These are phyloP conservation scores for Jacana jacana DNA, from an alignment of 2,113 vertebrate genomes.

Conservation along the genomic window DNA sequence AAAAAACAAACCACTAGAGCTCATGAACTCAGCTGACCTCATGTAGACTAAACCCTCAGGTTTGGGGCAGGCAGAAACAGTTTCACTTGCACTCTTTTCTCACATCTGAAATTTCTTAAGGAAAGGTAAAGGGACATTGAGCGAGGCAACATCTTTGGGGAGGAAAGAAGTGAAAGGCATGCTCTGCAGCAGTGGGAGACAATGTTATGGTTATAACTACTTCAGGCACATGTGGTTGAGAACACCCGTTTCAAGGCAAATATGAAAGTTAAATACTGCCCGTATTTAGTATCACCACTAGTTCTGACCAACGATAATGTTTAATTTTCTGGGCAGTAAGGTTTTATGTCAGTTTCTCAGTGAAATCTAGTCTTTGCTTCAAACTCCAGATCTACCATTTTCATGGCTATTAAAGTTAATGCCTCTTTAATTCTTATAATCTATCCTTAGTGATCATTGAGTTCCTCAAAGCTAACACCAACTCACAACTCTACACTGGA, in stretches of 20 bases:
- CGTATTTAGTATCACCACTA: background rate
- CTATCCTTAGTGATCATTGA: background rate
- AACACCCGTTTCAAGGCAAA: background rate
- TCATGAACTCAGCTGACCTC: background rate
- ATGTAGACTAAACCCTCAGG: background rate
- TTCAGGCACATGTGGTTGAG: background rate
- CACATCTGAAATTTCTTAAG: background rate
- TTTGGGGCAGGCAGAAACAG: background rate
- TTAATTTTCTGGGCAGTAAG: background rate
- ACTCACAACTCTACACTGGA: background rate
- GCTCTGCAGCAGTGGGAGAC: background rate
- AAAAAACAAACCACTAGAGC: background rate
- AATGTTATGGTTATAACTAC: background rate
- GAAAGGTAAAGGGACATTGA: background rate
- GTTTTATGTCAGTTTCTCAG: background rate
- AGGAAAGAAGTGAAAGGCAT: background rate
- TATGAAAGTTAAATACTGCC: background rate
- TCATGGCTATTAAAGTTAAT: background rate
- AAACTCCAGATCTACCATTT: background rate
- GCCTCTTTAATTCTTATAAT: background rate
- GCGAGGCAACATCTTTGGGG: background rate
- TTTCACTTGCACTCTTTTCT: background rate
- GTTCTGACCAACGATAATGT: background rate
- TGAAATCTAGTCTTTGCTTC: background rate
- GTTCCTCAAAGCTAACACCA: background rate